Evolutionary conservation across 2,888 invertebrate species (phyloP).

Genomic region (Drosophila fulvimacula): DNA sequence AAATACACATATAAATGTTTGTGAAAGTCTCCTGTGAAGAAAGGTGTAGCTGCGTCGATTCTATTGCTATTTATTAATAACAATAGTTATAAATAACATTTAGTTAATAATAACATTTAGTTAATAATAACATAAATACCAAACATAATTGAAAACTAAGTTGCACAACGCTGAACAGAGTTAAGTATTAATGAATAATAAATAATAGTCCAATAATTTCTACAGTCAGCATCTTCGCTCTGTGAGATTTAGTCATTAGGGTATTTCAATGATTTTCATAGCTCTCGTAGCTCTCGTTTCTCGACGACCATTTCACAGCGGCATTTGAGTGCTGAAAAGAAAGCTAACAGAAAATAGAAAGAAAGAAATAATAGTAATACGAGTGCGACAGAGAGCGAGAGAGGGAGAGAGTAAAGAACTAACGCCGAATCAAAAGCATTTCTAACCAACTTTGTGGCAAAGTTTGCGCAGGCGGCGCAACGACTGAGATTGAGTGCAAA

Average conservation of each 20-base stretch:
- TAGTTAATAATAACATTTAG: not conserved
- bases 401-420: constrained; percentile 28
- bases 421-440: constrained; percentile 71
- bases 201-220: not conserved
- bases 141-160: not conserved
- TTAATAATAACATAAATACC: no score
- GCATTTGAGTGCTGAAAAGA: constrained; percentile 39
- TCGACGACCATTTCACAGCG: constrained; percentile 47
- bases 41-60: no score
- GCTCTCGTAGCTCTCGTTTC: constrained; percentile 8
- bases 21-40: no score
- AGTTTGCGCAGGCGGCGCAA: constrained; percentile 51
- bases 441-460: constrained; percentile 66
- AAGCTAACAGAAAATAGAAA: constrained; percentile 11
- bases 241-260: constrained; percentile 8
- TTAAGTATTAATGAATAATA: not conserved
- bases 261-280: constrained; percentile 15
- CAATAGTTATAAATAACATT: no score
- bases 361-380: constrained; percentile 19
- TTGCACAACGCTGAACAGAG: not conserved
- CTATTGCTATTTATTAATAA: no score
- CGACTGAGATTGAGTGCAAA: constrained; percentile 79
- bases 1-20: no score
- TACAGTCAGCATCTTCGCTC: not conserved
- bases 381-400: not conserved